Evolutionary conservation across 1,140 invertebrate species (phyloP), one percentile per base, ranked within the genome.

Genomic region (Macrobrachium rosenbergii): DNA sequence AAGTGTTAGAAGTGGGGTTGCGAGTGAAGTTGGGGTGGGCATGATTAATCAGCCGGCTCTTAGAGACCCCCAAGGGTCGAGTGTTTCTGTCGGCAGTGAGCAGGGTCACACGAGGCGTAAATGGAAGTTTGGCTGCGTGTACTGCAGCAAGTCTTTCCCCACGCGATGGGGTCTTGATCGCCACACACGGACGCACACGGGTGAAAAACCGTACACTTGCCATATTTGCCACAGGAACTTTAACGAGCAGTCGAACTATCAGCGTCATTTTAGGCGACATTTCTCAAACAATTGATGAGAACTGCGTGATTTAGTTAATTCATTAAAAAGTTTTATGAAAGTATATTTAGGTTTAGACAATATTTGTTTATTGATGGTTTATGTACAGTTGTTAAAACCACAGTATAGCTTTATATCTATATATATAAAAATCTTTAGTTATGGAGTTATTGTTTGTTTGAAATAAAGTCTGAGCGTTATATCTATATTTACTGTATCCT

Each of bases 121-220:
- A 21, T 87, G 90, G 75, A 79, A 85, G 59, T 90, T 87, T 78
- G 88, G 82, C 12, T 89, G 86, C 84, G 67, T 89, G 63, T 88
- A 90, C 59, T 93, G 93, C 90, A 92, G 92, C 3, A 93, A 93
- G 88, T 90, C 91, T 12, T 93, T 93, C 88, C 92, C 92, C 12
- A 93, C 92, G 16, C 91, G 91, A 58, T 92, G 92, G 76, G 93
- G 93, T 80, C 90, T 93, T n/a, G 90, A 92, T 59, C 90, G 92
- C 28, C 93, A 93, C 89, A 90, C 90, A n/a, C 90, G 92, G 64
- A 92, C 91, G 78, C 93, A 93, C 92, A 93, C 83, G 91, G 92
- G 89, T 90, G 92, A 78, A 90, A 91, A 78, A 85, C 90, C 83
- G 52, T 90, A 84, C 77, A 67, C 83, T n/a, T 90, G 89, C 60